Conservation (phyloP, 2,888 invertebrate genomes). For the Agonopterix subpropinquella region DNA sequence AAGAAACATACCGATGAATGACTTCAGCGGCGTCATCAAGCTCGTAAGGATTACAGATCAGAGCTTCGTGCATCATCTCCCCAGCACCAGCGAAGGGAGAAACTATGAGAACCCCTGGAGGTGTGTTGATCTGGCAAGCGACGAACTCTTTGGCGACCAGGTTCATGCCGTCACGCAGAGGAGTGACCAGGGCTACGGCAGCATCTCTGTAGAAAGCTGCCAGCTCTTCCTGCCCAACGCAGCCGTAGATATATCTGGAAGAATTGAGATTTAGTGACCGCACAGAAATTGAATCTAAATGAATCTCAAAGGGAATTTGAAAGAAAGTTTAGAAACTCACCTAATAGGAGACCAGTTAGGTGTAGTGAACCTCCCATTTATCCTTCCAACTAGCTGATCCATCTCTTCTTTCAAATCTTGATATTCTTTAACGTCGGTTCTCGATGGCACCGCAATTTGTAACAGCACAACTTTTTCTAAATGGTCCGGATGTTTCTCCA, state of each 20-base stretch:
- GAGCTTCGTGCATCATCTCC: constrained; percentile 95
- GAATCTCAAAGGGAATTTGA: not conserved
- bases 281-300: not conserved
- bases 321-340: constrained; percentile 22
- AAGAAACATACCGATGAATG: constrained; percentile 79
- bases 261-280: not conserved
- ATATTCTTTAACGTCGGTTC: constrained; percentile 93
- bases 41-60: constrained; percentile 93
- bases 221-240: constrained; percentile 89
- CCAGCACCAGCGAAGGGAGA: constrained; percentile 95
- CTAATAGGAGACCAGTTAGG: constrained; percentile 95
- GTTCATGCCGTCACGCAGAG: constrained; percentile 93
- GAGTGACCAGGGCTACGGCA: constrained; percentile 91
- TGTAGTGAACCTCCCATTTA: constrained; percentile 92
- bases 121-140: constrained; percentile 91
- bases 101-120: constrained; percentile 90
- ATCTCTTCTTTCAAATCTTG: constrained; percentile 93
- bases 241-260: constrained; percentile 87
- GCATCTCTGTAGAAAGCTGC: constrained; percentile 92
- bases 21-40: constrained; percentile 91
- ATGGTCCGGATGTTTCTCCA: constrained; percentile 90
- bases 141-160: constrained; percentile 95
- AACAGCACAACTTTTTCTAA: constrained; percentile 87
- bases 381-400: constrained; percentile 91
- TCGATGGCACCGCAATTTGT: constrained; percentile 91